A percentile compares a stretch with the other conserved stretches of the same genome.
Evolutionary conservation across 2,888 invertebrate genomes (phyloP).

Genomic region (Chironomus riparius): DNA sequence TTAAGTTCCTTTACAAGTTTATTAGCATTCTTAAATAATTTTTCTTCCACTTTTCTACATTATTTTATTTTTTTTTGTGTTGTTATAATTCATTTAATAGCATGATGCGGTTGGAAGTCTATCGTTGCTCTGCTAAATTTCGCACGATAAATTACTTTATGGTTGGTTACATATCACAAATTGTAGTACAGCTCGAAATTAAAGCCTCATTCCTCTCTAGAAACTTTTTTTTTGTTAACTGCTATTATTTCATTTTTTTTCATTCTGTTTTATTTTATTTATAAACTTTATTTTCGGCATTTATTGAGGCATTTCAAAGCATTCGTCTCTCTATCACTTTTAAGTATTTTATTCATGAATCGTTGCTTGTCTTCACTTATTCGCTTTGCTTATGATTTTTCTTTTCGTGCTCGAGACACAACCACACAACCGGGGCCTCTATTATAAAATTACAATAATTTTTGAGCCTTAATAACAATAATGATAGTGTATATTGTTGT

Average conservation of each 20-base stretch:
- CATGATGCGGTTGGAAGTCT: background rate
- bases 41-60: background rate
- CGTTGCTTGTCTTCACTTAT: background rate
- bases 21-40: too few relatives aligned
- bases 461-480: constrained; percentile 17
- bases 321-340: too few relatives aligned
- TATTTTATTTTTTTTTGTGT: background rate
- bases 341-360: background rate
- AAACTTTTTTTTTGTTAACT: background rate
- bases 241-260: too few relatives aligned
- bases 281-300: background rate
- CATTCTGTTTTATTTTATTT: too few relatives aligned
- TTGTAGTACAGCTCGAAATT: background rate
- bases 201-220: background rate
- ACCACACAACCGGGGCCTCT: constrained; percentile 3
- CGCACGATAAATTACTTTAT: constrained; percentile 24
- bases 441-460: constrained; percentile 26
- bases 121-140: constrained; percentile 5
- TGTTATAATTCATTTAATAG: background rate
- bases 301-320: background rate
- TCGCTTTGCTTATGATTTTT: background rate
- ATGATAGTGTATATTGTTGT: background rate
- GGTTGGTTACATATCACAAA: constrained; percentile 19
- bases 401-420: background rate
- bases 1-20: too few relatives aligned